These are phyloP conservation scores for Lagria hirta DNA, from an alignment of 2,888 invertebrate species.

Conservation along the genomic window DNA sequence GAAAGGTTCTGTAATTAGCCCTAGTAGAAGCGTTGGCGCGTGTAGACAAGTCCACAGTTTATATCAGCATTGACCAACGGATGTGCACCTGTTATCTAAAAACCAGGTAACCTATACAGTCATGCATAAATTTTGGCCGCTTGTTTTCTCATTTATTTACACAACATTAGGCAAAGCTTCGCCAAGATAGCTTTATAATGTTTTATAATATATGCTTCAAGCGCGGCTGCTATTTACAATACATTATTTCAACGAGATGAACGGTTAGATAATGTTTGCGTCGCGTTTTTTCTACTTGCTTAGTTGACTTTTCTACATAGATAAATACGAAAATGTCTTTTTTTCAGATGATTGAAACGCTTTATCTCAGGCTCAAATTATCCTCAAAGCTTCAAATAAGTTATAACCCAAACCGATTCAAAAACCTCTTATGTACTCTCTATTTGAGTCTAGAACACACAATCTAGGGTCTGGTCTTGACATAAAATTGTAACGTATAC, in stretches of 20 bases:
- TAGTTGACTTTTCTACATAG: too few relatives aligned
- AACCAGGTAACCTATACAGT: conserved; percentile 18
- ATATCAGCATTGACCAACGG: conserved; percentile 28
- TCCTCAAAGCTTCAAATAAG: too few relatives aligned
- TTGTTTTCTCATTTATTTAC: conserved; percentile 14
- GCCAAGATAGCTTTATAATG: conserved; percentile 22
- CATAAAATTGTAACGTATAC: too few relatives aligned
- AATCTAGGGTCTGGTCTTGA: too few relatives aligned
- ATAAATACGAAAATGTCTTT: too few relatives aligned
- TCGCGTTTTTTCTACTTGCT: too few relatives aligned
- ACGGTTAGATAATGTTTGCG: too few relatives aligned
- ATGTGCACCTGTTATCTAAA: conserved; percentile 21
- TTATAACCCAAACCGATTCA: too few relatives aligned
- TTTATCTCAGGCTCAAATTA: too few relatives aligned
- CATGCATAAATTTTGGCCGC: conserved; percentile 15
- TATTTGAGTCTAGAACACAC: too few relatives aligned
- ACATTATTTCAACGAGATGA: conserved; percentile 4
- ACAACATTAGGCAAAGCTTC: conserved; percentile 22
- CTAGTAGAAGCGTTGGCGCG: conserved; percentile 26
- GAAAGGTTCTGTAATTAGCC: conserved; percentile 33
- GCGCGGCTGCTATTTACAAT: conserved; percentile 3
- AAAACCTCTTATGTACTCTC: too few relatives aligned
- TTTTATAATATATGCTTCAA: conserved; percentile 17
- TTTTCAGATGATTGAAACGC: too few relatives aligned
- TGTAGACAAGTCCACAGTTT: conserved; percentile 29